Conservation (phyloP, 2,888 invertebrate species). For the Drosophila meridiana region DNA sequence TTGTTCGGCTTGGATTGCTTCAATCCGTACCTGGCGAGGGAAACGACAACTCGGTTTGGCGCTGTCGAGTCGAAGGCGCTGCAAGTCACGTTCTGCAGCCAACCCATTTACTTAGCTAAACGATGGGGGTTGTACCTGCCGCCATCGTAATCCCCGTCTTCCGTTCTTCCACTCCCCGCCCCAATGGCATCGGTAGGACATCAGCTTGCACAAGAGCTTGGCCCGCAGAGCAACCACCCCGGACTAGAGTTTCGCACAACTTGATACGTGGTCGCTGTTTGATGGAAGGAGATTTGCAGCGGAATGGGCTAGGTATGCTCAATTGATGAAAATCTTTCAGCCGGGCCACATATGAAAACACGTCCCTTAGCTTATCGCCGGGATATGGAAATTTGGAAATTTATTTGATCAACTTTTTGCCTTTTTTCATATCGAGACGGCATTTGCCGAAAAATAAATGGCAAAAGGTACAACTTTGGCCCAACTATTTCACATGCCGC, state of each 20-base stretch:
- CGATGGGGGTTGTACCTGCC: conserved; percentile 77
- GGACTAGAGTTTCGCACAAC: conserved; percentile 59
- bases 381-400: conserved; percentile 79
- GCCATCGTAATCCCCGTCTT: conserved; percentile 38
- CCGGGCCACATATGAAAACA: conserved; percentile 48
- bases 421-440: conserved; percentile 71
- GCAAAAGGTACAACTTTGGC: conserved; percentile 68
- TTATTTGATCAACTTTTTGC: conserved; percentile 78
- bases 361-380: conserved; percentile 70
- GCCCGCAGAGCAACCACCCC: conserved; percentile 35
- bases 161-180: conserved; percentile 7
- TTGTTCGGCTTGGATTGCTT: conserved; percentile 37
- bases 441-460: conserved; percentile 61
- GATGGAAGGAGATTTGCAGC: conserved; percentile 6
- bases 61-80: conserved; percentile 52
- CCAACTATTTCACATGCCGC: conserved; percentile 77
- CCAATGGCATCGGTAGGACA: conserved; percentile 13
- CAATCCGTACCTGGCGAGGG: conserved; percentile 19
- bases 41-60: conserved; percentile 25
- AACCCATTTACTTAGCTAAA: conserved; percentile 82
- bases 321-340: conserved; percentile 75
- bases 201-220: conserved; percentile 6
- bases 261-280: conserved; percentile 58
- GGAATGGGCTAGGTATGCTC: conserved; percentile 27
- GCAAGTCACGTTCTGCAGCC: conserved; percentile 77